Conservation (phyloP, 2,888 invertebrate species). For the Nezara viridula region DNA sequence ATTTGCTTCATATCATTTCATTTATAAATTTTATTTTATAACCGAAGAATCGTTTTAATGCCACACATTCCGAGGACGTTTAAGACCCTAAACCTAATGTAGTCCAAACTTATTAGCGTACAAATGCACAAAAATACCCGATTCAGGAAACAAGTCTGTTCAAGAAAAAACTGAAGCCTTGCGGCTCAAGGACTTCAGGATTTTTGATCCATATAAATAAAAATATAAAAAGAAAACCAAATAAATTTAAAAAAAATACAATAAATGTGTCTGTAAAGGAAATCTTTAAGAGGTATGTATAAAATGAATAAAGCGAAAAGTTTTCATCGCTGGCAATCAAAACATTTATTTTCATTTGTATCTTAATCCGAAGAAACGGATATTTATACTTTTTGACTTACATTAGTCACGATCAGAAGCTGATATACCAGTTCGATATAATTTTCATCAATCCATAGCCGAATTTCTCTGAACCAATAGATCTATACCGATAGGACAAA, state of each 20-base stretch:
- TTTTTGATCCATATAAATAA: slow-evolving; percentile 5
- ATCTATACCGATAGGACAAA: no score
- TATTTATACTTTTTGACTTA: no score
- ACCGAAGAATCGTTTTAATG: background rate
- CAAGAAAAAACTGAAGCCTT: background rate
- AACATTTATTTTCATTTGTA: background rate
- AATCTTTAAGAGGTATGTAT: background rate
- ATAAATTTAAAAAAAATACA: background rate
- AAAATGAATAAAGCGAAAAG: background rate
- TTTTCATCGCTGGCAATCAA: no score
- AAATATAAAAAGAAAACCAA: background rate
- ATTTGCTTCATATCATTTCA: background rate
- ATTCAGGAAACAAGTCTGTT: background rate
- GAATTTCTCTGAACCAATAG: no score
- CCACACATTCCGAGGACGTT: background rate
- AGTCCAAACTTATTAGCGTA: background rate
- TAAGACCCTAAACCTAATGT: background rate
- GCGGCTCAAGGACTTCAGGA: slow-evolving; percentile 4
- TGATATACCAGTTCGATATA: no score
- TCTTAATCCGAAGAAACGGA: background rate
- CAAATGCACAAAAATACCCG: background rate
- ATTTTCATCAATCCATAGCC: no score
- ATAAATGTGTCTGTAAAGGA: background rate
- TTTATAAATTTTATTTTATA: slow-evolving; percentile 14
- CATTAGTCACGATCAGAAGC: no score